Percentiles rank a stretch among this genome's conserved stretches.
These are phyloP conservation scores for Potorous gilbertii DNA, from an alignment of 2,797 vertebrate species.

Conservation along the genomic window DNA sequence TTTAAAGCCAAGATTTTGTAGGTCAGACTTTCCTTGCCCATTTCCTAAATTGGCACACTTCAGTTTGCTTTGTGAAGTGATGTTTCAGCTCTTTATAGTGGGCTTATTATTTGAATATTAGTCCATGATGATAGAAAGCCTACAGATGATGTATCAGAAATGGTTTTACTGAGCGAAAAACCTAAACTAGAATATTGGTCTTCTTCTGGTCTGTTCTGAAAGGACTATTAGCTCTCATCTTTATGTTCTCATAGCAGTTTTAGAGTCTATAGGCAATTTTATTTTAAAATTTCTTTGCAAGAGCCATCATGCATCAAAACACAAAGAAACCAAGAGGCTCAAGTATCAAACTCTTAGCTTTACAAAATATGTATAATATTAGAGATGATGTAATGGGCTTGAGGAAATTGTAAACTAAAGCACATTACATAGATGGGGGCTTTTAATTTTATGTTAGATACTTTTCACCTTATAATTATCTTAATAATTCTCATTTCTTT, in stretches of 20 bases:
- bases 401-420: slow-evolving; percentile 36
- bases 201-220: slow-evolving; percentile 52
- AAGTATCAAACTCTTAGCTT: slow-evolving; percentile 18
- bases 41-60: slow-evolving; percentile 28
- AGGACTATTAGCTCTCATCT: slow-evolving; percentile 47
- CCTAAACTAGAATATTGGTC: not conserved
- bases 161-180: slow-evolving; percentile 42
- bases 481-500: slow-evolving; percentile 44
- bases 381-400: slow-evolving; percentile 55
- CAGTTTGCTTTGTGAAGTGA: slow-evolving; percentile 10
- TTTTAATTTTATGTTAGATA: slow-evolving; percentile 34
- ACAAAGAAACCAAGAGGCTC: slow-evolving; percentile 19
- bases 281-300: slow-evolving; percentile 55
- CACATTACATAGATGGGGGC: not conserved
- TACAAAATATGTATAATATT: slow-evolving; percentile 43
- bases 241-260: slow-evolving; percentile 47
- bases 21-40: slow-evolving; percentile 12
- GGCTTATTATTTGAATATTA: slow-evolving; percentile 32
- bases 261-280: slow-evolving; percentile 39
- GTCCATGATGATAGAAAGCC: not conserved
- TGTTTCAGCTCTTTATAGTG: slow-evolving; percentile 19
- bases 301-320: slow-evolving; percentile 51
- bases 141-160: slow-evolving; percentile 19
- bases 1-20: slow-evolving; percentile 15
- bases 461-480: slow-evolving; percentile 8